Evolutionary conservation across 2,888 invertebrate genomes (phyloP).

Genomic region (Protonemura montana): DNA sequence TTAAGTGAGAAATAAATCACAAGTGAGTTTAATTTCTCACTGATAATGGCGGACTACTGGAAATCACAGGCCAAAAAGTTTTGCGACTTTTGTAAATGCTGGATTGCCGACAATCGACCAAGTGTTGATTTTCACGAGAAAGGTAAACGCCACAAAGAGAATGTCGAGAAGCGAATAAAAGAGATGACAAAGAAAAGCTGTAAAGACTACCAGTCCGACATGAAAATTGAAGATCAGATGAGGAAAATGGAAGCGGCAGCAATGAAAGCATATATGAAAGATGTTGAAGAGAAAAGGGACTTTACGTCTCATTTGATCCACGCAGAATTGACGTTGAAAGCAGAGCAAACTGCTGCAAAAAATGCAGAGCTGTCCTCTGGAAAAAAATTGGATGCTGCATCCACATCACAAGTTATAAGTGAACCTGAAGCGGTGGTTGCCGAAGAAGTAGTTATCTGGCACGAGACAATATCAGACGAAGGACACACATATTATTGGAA

Average conservation of each 20-base stretch:
- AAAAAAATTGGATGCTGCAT: slow-evolving; percentile 30
- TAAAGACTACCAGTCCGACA: slow-evolving; percentile 78
- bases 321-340: slow-evolving; percentile 52
- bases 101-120: slow-evolving; percentile 97
- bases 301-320: slow-evolving; percentile 66
- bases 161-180: slow-evolving; percentile 85
- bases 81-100: slow-evolving; percentile 98
- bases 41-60: slow-evolving; percentile 87
- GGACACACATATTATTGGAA: slow-evolving; percentile 89
- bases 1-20: neutral
- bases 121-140: slow-evolving; percentile 94
- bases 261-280: slow-evolving; percentile 85
- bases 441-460: slow-evolving; percentile 66
- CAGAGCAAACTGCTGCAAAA: slow-evolving; percentile 41
- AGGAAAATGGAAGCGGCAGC: slow-evolving; percentile 91
- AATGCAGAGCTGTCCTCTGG: slow-evolving; percentile 48
- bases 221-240: slow-evolving; percentile 80
- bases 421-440: slow-evolving; percentile 8
- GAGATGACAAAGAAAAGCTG: slow-evolving; percentile 85
- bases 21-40: neutral
- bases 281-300: slow-evolving; percentile 76
- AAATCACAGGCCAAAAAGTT: slow-evolving; percentile 94
- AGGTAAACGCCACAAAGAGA: slow-evolving; percentile 91
- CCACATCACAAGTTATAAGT: slow-evolving; percentile 32
- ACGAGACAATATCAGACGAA: slow-evolving; percentile 78